Evolutionary conservation across 2,113 vertebrate species (phyloP), one percentile per base, ranked within the genome.

Genomic region (Anseranas semipalmata): DNA sequence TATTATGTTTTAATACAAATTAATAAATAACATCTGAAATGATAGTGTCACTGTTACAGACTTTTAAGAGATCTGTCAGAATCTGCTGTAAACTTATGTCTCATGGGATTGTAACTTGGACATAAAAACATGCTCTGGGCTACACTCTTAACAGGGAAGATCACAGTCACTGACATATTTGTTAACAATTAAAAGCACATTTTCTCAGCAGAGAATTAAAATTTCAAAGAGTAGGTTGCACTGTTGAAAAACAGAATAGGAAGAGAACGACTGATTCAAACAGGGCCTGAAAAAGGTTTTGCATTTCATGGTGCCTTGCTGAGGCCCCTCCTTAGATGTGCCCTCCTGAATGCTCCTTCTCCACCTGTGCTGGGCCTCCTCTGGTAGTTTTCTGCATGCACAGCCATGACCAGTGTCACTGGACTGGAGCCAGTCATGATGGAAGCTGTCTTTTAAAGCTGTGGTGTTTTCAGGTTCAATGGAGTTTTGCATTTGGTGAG

Each of bases 1-100:
- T 97, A 92, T 95, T 94, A 63, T 94, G n/a, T 92, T 97, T 97
- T 97, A 95, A 95, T 93, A 93, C 67, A 97, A 96, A 97, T 97
- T 97, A 98, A 95, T 92, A 96, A 86, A 90, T 84, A 96, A 82
- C 43, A 67, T n/a, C 45, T 77, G 73, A 89, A 97, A 89, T 82
- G 37, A 85, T 70, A 73, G 9, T 82, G 18, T 93, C 65, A 95
- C 7, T 70, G 12, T 82, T 86, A 62, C 1, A 96, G 39, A 27
- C 15, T 93, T 91, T 89, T 87, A 94, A 91, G 62, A 89, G 30
- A 75, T 72, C 71, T 96, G 11, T n/a, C 87, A 96, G 56, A 94
- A 91, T 79, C 22, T 4, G 22, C 88, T 85, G 28, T 58, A 85
- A 81, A 88, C 52, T 74, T 76, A 58, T 4, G 1, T 77, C 68